Conservation (phyloP, 2,888 invertebrate genomes). For the Notocelia uddmanniana region DNA sequence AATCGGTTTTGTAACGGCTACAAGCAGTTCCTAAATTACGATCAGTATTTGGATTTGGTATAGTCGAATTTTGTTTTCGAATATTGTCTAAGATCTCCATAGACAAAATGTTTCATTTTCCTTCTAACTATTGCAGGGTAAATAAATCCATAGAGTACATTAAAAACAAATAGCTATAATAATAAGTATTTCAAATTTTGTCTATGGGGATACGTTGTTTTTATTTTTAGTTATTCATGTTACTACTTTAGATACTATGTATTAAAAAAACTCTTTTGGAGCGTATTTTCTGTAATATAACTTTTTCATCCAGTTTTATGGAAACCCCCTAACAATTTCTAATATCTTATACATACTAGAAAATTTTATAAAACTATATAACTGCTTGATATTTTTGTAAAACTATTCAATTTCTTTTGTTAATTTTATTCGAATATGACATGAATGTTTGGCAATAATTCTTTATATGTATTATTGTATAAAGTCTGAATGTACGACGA, state of each 20-base stretch:
- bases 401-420: constrained; percentile 24
- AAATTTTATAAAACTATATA: not conserved
- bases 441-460: constrained; percentile 43
- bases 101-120: constrained; percentile 55
- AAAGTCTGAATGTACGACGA: constrained; percentile 20
- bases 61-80: constrained; percentile 53
- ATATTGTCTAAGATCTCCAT: constrained; percentile 54
- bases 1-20: constrained; percentile 65
- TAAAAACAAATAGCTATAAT: constrained; percentile 58
- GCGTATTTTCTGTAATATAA: constrained; percentile 19
- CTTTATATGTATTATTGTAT: constrained; percentile 24
- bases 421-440: constrained; percentile 37
- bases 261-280: constrained; percentile 6
- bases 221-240: constrained; percentile 36
- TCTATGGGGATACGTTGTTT: constrained; percentile 61
- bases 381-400: constrained; percentile 1
- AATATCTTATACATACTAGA: constrained; percentile 1
- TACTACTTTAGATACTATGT: constrained; percentile 27
- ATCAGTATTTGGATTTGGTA: constrained; percentile 77
- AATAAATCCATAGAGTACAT: constrained; percentile 65
- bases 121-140: constrained; percentile 68
- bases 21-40: constrained; percentile 83
- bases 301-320: constrained; percentile 30
- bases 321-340: constrained; percentile 6
- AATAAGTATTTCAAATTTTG: constrained; percentile 48